Evolutionary conservation across 2,113 vertebrate genomes (phyloP), one percentile per base, ranked within the genome.

Genomic region (Cettia cetti): DNA sequence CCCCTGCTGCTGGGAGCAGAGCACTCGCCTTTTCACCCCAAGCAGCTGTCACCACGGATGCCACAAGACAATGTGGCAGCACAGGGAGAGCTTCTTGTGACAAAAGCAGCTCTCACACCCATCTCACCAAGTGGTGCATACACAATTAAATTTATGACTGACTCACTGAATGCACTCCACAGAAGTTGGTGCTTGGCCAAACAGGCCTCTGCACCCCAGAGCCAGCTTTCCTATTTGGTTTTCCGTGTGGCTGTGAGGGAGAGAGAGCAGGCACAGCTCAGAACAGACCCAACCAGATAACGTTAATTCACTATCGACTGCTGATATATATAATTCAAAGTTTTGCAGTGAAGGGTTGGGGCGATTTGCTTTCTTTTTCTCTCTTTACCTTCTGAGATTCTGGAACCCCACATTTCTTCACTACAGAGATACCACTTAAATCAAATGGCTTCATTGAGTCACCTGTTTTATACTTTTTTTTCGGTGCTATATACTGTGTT

Each of bases 21-120:
- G 35, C 2, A 0, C 15, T 27, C 14, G 27, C 13, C 33, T 18
- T 24, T 9, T 30, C 5, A 3, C 33, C 23, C 42, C 17, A 15
- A 14, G 31, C 30, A 76, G 65, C 33, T 76, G 42, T 40, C 83
- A 27, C 21, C 53, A 45, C 0, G 0, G 11, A 5, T 15, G 31
- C 45, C n/a, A 31, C 0, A 0, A 47, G 30, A 60, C 33, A 53
- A 13, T 0, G 2, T 14, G 19, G 45, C 63, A 60, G 27, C n/a
- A 23, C 11, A 47, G 79, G 3, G 0, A 60, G 5, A 0, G 0
- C 6, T 68, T 10, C 39, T 54, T 35, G n/a, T 28, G 13, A 85
- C 40, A 56, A 72, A 60, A 72, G n/a, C 44, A 56, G 40, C 57
- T 63, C 37, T 53, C 80, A 77, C 45, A 31, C 35, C 50, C 52